Evolutionary conservation across 2,113 vertebrate species (phyloP).

Genomic region (Halichoerus grypus): DNA sequence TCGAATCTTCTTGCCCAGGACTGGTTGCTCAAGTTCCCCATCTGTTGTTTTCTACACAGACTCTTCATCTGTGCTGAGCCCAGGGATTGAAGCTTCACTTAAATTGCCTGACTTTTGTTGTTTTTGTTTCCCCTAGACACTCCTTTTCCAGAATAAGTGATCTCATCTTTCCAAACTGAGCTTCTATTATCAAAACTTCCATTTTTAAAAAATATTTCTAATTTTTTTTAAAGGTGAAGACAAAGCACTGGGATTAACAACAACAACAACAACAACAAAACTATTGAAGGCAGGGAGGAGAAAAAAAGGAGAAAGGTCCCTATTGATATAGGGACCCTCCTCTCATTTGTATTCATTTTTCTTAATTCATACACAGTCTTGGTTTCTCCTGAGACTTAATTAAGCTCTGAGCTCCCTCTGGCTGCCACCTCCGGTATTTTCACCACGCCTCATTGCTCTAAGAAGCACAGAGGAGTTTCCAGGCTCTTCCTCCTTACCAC

Average conservation of each 20-base stretch:
- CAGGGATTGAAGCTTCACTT: not conserved
- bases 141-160: not conserved
- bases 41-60: not conserved
- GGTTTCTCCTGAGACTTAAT: constrained; percentile 15
- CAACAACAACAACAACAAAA: not conserved
- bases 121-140: not conserved
- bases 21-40: not conserved
- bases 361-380: not conserved
- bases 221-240: not conserved
- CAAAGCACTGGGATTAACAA: not conserved
- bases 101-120: not conserved
- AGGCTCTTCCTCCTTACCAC: not conserved
- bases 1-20: not conserved
- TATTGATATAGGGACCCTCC: not conserved
- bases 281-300: not conserved
- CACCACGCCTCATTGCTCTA: not conserved
- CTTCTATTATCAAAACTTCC: not conserved
- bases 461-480: not conserved
- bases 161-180: not conserved
- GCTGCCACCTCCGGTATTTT: not conserved
- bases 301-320: not conserved
- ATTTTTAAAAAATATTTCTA: not conserved
- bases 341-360: not conserved
- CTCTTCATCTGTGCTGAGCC: not conserved
- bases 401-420: not conserved